phyloP scores from a whole-genome alignment of 2,888 invertebrate species.

The Drosophila kokeensis region DNA sequence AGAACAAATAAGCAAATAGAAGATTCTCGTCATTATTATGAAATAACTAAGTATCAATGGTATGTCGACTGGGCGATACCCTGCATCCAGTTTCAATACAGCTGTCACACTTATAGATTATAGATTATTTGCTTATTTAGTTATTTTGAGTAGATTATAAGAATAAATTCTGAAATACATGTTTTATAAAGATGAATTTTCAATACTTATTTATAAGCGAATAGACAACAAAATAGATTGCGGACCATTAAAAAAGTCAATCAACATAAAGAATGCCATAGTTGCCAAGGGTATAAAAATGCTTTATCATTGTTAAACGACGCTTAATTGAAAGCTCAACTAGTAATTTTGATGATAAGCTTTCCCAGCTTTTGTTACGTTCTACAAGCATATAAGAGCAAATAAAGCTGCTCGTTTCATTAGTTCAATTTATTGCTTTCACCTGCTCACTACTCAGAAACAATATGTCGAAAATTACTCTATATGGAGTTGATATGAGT shows the following conservation, averaged over 20 bases:
- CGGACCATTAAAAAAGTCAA: background rate
- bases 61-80: background rate
- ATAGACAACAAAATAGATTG: background rate
- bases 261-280: background rate
- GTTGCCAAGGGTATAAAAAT: background rate
- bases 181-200: background rate
- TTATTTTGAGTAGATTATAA: background rate
- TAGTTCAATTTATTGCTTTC: slow-evolving; percentile 1
- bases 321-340: slow-evolving; percentile 12
- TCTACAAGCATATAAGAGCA: slow-evolving; percentile 6
- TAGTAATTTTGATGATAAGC: background rate
- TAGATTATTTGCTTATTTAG: background rate
- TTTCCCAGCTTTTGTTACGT: background rate
- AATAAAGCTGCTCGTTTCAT: background rate
- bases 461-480: slow-evolving; percentile 51
- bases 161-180: background rate
- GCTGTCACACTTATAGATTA: background rate
- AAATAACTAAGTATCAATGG: background rate
- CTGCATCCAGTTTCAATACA: background rate
- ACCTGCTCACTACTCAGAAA: background rate
- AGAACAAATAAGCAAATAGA: background rate
- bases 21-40: no score
- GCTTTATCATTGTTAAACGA: slow-evolving; percentile 27
- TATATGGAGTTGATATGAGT: slow-evolving; percentile 83
- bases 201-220: background rate